phyloP scores from a whole-genome alignment of 1,140 invertebrate genomes.

The Papilio machaon region DNA sequence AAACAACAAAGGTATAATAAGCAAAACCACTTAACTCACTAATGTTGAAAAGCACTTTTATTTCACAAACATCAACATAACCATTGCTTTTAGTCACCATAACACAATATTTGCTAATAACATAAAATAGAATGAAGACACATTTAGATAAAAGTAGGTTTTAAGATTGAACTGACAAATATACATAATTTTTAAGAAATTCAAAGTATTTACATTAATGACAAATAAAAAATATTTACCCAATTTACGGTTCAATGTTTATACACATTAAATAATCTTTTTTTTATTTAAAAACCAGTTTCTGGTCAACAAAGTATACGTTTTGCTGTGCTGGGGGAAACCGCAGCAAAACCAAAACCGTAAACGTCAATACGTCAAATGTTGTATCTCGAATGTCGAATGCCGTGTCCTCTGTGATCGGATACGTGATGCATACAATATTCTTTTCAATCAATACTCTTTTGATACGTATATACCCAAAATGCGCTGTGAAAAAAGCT shows the following conservation, averaged over 20 bases:
- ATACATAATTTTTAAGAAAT: background rate
- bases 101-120: conserved; percentile 1
- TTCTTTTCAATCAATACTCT: no score
- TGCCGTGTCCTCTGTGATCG: conserved; percentile 33
- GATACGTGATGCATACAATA: conserved; percentile 1
- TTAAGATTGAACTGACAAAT: conserved; percentile 33
- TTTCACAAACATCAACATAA: conserved; percentile 43
- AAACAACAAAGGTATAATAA: conserved; percentile 52
- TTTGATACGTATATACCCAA: no score
- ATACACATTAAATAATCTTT: conserved; percentile 29
- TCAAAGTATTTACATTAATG: background rate
- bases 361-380: conserved; percentile 61
- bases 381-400: conserved; percentile 51
- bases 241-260: conserved; percentile 21
- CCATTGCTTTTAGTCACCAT: conserved; percentile 25
- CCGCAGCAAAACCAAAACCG: background rate
- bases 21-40: conserved; percentile 40
- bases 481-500: no score
- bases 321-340: conserved; percentile 45
- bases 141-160: conserved; percentile 69
- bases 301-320: conserved; percentile 50
- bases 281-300: conserved; percentile 27
- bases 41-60: conserved; percentile 36
- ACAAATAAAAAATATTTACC: background rate
- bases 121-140: conserved; percentile 23